Evolutionary conservation across 2,113 vertebrate species (phyloP), one percentile per base, ranked within the genome.

Genomic region (Clupea harengus): DNA sequence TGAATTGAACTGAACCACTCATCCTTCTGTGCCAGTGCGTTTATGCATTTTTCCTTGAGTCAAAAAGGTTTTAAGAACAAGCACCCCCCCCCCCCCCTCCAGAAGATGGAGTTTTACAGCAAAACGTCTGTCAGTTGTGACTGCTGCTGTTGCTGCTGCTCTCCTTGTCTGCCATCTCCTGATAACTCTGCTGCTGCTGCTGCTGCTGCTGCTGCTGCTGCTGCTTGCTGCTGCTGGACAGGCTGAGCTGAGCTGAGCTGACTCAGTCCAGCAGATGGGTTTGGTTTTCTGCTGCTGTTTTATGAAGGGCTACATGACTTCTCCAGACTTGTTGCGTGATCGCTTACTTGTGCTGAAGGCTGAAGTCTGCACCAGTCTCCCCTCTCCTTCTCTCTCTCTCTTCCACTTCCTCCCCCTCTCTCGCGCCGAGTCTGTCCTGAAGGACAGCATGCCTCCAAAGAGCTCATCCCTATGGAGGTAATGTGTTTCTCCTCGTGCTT

Each of bases 401-500:
- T 82, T 45, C 45, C 67, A 72, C 88, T 49, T 44, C 87, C 86
- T 87, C 88, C 86, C 81, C 89, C 84, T 86, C 85, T 67, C 87
- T 45, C 50, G 89, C 86, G 83, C 89, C 72, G 87, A 49, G 39
- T 1, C 39, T 39, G 39, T 86, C 81, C 83, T 93, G 93, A 94
- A 94, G 94, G 94, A 95, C 94, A 94, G 90, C 88, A 91, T 89
- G 86, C 92, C 94, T 94, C 94, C 86, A 86, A 94, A 94, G 93
- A 94, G 91, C 86, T 85, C 84, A 84, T 95, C 93, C 93, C 93
- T 93, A 92, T 84, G 89, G 88, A 95, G 94, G 92, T 93, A 92
- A 92, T 84, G 72, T 60, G 39, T 81, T 87, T 92, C 89, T 91
- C 88, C 84, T 88, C 88, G 91, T 92, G 93, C 95, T 93, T 94